Base-by-base conservation (phyloP, 2,797 vertebrate species). In the Ctenosaura bakeri region DNA sequence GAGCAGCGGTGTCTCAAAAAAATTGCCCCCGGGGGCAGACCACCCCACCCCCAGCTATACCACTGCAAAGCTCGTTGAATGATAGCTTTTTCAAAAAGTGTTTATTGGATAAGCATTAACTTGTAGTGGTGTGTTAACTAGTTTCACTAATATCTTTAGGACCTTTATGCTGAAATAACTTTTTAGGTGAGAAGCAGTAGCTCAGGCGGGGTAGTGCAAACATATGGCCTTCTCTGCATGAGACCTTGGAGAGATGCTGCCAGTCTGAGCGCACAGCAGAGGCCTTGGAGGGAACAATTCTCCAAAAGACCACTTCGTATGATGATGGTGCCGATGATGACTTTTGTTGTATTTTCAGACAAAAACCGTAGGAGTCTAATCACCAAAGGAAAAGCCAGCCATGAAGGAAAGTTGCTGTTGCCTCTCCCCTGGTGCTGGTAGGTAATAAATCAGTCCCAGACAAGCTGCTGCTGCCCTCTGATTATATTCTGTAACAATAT, bases 401-500 rank as follows among this genome's bases (percentile, higher is more conserved):
- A 88, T 62, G 35, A 0, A 83, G 13, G 1, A 24, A 85, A 38
- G 56, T 66, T 12, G 9, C 38, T 9, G 32, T 29, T 13, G 24
- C 81, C 93, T 93, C 62, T 88, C 83, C 12, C 83, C 42, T 88
- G 77, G 91, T 1, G 13, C 24, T 78, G 56, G 64, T 87, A 77
- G 38, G 32, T 54, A 38, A 81, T 90, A 92, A 91, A 96, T 94
- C 86, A 90, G 80, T 42, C 42, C n/a, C 89, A 81, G 90, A 64
- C 88, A 50, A 95, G 16, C 82, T 22, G 26, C 89, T 88, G 89
- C 90, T 74, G 90, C 4, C 91, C 91, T 95, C 91, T 94, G 90
- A 92, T 95, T 95, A 77, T 89, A 88, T 90, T 91, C 84, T 64
- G 90, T 81, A 93, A 86, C 85, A 92, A 93, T 91, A 89, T 88